Evolutionary conservation across 2,113 vertebrate genomes (phyloP).

Genomic region (Menidia beryllina): DNA sequence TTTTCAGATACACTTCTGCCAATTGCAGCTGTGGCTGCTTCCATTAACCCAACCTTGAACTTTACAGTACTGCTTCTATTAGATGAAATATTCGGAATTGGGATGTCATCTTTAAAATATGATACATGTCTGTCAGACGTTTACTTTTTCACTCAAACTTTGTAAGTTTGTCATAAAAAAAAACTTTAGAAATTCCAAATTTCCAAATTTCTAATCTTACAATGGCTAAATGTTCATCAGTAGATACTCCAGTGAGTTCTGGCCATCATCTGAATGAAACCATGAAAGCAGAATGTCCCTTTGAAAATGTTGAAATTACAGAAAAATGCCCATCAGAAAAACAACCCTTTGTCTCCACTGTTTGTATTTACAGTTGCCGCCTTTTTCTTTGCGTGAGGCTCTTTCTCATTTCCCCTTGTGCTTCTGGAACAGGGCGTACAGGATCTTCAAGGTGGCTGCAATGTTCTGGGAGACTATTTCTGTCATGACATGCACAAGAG

Average conservation of each 20-base stretch:
- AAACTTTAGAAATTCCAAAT: no score
- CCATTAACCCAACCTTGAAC: background rate
- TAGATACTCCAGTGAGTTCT: background rate
- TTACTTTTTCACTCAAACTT: background rate
- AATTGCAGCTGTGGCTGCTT: background rate
- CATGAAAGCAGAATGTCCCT: background rate
- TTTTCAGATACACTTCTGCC: conserved; percentile 2
- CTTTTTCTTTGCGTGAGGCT: conserved; percentile 6
- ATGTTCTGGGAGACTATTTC: conserved; percentile 88
- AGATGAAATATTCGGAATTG: no score
- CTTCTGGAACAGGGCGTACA: conserved; percentile 88
- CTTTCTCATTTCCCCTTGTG: conserved; percentile 80
- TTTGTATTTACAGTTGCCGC: background rate
- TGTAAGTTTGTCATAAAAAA: background rate
- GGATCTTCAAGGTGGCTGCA: conserved; percentile 83
- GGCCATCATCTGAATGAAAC: background rate
- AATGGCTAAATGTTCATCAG: background rate
- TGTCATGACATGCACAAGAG: conserved; percentile 70
- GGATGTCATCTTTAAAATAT: background rate
- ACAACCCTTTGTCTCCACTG: background rate
- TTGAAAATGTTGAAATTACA: background rate
- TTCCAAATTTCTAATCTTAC: background rate
- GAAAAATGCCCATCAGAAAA: background rate
- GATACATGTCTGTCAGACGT: background rate
- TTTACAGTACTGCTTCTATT: background rate